Evolutionary conservation across 92 coral and sea anemone genomes (phyloP).

Genomic region (Pocillopora grandis): DNA sequence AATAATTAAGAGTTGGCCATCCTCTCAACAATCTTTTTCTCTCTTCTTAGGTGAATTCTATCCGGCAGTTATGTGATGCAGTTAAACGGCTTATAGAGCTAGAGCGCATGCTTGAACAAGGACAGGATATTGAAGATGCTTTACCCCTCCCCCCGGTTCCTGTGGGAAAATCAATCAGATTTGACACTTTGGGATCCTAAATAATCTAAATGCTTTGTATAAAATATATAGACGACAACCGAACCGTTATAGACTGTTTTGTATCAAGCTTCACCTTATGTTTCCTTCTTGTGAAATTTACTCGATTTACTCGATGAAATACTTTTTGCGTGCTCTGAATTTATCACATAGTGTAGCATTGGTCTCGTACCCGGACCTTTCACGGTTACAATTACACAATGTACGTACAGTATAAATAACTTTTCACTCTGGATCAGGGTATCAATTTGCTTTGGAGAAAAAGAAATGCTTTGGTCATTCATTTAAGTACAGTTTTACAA

Average conservation of each 20-base stretch:
- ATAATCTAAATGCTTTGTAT: neutral
- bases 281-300: no score
- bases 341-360: no score
- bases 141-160: slow-evolving; percentile 28
- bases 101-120: slow-evolving; percentile 70
- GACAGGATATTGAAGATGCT: slow-evolving; percentile 58
- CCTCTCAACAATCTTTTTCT: neutral
- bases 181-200: no score
- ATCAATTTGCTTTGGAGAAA: neutral
- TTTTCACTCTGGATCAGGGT: neutral
- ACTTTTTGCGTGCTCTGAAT: no score
- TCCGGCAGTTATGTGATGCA: slow-evolving; percentile 62
- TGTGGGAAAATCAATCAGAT: neutral
- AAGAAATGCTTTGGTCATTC: neutral
- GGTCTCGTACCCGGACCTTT: no score
- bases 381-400: no score
- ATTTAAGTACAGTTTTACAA: neutral
- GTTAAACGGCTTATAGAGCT: slow-evolving; percentile 54
- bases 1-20: no score
- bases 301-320: no score
- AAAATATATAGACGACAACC: neutral
- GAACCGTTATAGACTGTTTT: no score
- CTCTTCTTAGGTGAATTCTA: slow-evolving; percentile 61
- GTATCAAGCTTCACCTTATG: no score
- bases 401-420: neutral